A percentile compares a stretch with the other conserved stretches of the same genome.
These are phyloP conservation scores for Arrhamphus sclerolepis DNA, from an alignment of 2,797 vertebrate genomes.

Conservation along the genomic window DNA sequence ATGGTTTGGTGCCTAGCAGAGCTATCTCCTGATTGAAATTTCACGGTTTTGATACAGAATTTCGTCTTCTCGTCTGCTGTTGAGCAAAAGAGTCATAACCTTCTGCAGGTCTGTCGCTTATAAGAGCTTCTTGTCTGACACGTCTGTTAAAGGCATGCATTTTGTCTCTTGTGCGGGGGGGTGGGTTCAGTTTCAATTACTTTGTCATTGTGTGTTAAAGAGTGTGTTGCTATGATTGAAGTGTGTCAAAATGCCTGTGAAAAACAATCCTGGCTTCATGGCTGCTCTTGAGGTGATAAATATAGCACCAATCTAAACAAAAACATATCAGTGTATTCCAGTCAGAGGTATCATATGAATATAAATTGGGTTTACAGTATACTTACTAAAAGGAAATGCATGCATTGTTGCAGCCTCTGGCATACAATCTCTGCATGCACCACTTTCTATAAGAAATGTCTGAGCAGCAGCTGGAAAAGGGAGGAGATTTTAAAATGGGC, in stretches of 20 bases:
- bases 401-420: neutral
- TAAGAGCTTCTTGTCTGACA: neutral
- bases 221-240: slow-evolving; percentile 13
- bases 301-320: neutral
- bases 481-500: slow-evolving; percentile 16
- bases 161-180: slow-evolving; percentile 15
- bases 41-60: slow-evolving; percentile 51
- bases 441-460: slow-evolving; percentile 10
- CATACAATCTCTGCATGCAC: neutral
- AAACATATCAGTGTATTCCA: neutral
- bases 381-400: neutral
- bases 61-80: slow-evolving; percentile 41
- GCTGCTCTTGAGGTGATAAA: neutral
- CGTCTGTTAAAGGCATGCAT: slow-evolving; percentile 24
- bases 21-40: slow-evolving; percentile 46
- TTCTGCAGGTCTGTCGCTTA: slow-evolving; percentile 18
- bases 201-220: neutral
- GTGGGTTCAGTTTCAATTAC: slow-evolving; percentile 37
- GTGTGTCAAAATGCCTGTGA: slow-evolving; percentile 1
- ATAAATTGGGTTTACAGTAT: slow-evolving; percentile 1
- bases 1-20: slow-evolving; percentile 32
- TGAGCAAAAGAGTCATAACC: slow-evolving; percentile 36
- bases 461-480: slow-evolving; percentile 9
- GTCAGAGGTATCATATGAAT: neutral
- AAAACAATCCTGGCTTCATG: slow-evolving; percentile 15